Conservation (phyloP, 2,888 invertebrate species). For the Pyrrhia umbra region DNA sequence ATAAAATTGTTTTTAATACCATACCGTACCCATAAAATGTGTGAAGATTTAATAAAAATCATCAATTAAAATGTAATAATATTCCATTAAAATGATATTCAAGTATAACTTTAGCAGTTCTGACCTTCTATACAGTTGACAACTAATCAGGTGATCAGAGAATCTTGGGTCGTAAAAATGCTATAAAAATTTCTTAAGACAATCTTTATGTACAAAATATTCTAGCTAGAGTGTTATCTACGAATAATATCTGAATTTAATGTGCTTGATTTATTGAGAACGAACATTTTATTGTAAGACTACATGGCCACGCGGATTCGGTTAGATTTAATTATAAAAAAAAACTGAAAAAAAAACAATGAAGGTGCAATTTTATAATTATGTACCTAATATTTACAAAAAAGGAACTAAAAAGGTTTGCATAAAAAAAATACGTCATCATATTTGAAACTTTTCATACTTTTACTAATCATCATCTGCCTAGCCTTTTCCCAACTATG, state of each 20-base stretch:
- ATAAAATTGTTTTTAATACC: not conserved
- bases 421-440: no score
- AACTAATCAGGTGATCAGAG: constrained; percentile 51
- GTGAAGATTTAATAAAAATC: constrained; percentile 45
- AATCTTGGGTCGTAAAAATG: constrained; percentile 65
- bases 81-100: constrained; percentile 64
- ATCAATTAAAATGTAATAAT: constrained; percentile 59
- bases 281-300: constrained; percentile 67
- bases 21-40: constrained; percentile 11
- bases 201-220: constrained; percentile 64
- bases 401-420: no score
- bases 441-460: no score
- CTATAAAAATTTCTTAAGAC: constrained; percentile 69
- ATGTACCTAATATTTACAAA: no score
- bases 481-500: no score
- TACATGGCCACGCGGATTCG: constrained; percentile 33
- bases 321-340: not conserved
- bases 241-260: constrained; percentile 64
- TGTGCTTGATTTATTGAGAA: constrained; percentile 67
- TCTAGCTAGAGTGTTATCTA: constrained; percentile 60
- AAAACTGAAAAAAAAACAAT: not conserved
- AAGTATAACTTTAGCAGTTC: constrained; percentile 34
- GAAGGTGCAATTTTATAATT: no score
- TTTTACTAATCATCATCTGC: no score
- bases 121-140: constrained; percentile 41